These are phyloP conservation scores for Oryctes rhinoceros DNA, from an alignment of 1,140 invertebrate genomes.

Conservation along the genomic window DNA sequence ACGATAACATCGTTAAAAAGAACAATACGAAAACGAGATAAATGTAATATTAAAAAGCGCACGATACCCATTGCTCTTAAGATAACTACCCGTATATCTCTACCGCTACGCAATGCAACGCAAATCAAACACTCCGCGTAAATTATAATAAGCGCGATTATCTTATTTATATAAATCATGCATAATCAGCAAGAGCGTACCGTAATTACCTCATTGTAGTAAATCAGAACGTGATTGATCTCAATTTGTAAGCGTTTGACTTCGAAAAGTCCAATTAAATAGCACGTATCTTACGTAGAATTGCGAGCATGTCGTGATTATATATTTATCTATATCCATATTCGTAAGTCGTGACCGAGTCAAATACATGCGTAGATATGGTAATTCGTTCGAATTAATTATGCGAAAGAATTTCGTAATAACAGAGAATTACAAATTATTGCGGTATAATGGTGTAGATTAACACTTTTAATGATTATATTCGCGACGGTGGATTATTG, in stretches of 20 bases:
- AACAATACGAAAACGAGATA: no score
- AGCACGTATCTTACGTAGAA: not conserved
- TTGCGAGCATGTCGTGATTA: conserved; percentile 5
- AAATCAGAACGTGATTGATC: not conserved
- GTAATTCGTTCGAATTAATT: not conserved
- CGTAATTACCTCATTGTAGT: not conserved
- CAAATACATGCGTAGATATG: conserved; percentile 11
- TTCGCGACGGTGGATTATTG: conserved; percentile 6
- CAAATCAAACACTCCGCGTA: no score
- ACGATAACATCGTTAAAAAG: no score
- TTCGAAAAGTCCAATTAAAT: conserved; percentile 8
- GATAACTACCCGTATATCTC: no score
- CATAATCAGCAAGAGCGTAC: no score
- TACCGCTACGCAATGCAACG: no score
- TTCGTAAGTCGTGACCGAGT: not conserved
- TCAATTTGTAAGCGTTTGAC: not conserved
- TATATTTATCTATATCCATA: conserved; percentile 14
- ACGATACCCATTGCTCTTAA: no score
- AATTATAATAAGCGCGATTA: no score
- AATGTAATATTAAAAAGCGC: no score
- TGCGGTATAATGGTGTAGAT: conserved; percentile 19
- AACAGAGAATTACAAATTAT: conserved; percentile 25
- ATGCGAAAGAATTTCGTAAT: conserved; percentile 16
- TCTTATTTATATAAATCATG: no score
- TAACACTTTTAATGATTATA: conserved; percentile 16